A percentile compares a stretch with the other conserved stretches of the same genome.
Conservation (phyloP, 2,797 vertebrate species). For the Hyperoplus lanceolatus region DNA sequence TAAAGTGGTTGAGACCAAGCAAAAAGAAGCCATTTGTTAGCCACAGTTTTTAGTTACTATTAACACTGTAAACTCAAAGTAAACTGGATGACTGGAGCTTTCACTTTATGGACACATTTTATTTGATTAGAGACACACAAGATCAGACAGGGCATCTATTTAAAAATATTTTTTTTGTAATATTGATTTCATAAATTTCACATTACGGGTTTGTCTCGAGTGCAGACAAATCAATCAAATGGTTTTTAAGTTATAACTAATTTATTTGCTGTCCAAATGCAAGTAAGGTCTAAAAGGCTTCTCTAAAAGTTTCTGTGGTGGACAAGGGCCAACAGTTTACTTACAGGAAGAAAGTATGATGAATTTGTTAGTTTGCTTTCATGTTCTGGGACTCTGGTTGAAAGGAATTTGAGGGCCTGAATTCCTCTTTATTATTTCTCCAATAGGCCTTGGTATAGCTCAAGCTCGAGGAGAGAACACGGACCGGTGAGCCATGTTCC, state of each 20-base stretch:
- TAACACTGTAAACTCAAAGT: background rate
- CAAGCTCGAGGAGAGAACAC: slow-evolving; percentile 83
- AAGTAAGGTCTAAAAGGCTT: background rate
- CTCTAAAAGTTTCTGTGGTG: slow-evolving; percentile 12
- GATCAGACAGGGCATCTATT: background rate
- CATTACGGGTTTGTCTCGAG: background rate
- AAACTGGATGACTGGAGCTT: background rate
- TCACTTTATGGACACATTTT: background rate
- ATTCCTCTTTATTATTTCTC: slow-evolving; percentile 9
- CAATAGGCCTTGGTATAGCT: slow-evolving; percentile 85
- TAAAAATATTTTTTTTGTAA: background rate
- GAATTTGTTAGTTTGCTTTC: slow-evolving; percentile 13
- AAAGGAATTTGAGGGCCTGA: slow-evolving; percentile 4
- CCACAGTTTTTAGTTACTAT: background rate
- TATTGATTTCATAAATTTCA: slow-evolving; percentile 9
- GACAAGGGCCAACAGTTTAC: slow-evolving; percentile 15
- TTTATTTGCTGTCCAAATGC: slow-evolving; percentile 2
- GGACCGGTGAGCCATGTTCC: slow-evolving; percentile 78
- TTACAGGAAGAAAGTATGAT: slow-evolving; percentile 9
- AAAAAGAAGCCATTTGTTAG: background rate
- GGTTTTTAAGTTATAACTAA: background rate
- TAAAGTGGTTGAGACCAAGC: background rate
- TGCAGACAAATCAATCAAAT: slow-evolving; percentile 13
- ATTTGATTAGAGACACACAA: background rate
- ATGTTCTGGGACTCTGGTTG: slow-evolving; percentile 15